phyloP scores from a whole-genome alignment of 2,888 invertebrate species.

The Zygothrica quintamaculata region DNA sequence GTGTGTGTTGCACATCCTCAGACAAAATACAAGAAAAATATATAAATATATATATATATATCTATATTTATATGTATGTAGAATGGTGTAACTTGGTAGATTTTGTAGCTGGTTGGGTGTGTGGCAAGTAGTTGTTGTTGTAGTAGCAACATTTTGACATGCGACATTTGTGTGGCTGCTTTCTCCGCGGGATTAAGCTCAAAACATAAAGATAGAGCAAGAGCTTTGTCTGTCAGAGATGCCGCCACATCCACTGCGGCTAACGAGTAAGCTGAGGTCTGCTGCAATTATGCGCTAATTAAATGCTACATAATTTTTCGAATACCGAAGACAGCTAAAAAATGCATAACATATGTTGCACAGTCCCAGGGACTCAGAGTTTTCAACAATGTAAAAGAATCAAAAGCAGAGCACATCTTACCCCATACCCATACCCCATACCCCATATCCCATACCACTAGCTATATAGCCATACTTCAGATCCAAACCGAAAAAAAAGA shows the following conservation, averaged over 20 bases:
- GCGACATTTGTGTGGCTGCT: conserved; percentile 49
- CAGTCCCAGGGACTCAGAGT: conserved; percentile 40
- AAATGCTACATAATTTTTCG: conserved; percentile 79
- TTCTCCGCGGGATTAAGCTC: conserved; percentile 23
- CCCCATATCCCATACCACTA: no score
- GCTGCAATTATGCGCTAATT: conserved; percentile 79
- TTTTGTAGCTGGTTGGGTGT: background rate
- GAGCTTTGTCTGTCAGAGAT: conserved; percentile 26
- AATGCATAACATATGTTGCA: conserved; percentile 78
- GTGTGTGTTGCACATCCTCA: conserved; percentile 49
- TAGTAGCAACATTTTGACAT: conserved; percentile 64
- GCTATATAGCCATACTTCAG: conserved; percentile 3
- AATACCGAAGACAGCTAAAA: conserved; percentile 77
- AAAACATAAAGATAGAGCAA: conserved; percentile 50
- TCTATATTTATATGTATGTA: conserved; percentile 9
- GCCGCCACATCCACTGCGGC: conserved; percentile 11
- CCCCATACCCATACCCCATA: conserved; percentile 10
- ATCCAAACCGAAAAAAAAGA: conserved; percentile 3
- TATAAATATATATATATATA: conserved; percentile 15
- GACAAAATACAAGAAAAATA: conserved; percentile 39
- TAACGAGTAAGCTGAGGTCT: conserved; percentile 27
- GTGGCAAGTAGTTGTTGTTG: conserved; percentile 22
- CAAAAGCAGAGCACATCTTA: conserved; percentile 24
- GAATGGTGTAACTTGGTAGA: no score
- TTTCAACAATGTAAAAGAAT: conserved; percentile 22